phyloP scores from a whole-genome alignment of 2,888 invertebrate species.

The Melieria crassipennis region DNA sequence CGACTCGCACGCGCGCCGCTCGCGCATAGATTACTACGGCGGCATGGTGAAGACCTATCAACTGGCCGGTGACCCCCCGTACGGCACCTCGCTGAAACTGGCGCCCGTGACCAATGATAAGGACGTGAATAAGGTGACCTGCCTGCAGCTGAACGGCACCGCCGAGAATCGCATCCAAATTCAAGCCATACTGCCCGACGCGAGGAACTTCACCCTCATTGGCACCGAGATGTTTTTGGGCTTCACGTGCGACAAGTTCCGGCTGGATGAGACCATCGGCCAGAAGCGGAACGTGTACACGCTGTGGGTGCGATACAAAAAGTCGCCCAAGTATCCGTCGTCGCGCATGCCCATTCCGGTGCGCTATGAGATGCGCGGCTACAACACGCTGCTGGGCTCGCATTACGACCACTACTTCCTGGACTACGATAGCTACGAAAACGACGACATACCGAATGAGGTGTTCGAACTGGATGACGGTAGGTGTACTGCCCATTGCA shows the following conservation, averaged over 20 bases:
- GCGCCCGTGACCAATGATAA: constrained; percentile 85
- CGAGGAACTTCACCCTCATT: constrained; percentile 75
- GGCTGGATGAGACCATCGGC: constrained; percentile 73
- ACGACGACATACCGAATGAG: constrained; percentile 74
- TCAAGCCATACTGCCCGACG: constrained; percentile 85
- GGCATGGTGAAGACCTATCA: constrained; percentile 95
- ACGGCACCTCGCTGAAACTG: constrained; percentile 81
- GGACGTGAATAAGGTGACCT: constrained; percentile 77
- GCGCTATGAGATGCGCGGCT: constrained; percentile 94
- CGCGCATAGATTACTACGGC: constrained; percentile 94
- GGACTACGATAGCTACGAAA: constrained; percentile 76
- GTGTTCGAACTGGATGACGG: constrained; percentile 75
- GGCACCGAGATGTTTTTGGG: constrained; percentile 79
- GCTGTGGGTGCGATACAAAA: constrained; percentile 84
- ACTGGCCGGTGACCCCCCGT: constrained; percentile 70
- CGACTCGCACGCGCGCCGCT: constrained; percentile 77
- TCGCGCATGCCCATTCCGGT: constrained; percentile 74
- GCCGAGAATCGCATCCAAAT: constrained; percentile 70
- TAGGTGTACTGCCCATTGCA: constrained; percentile 59
- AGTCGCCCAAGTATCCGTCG: constrained; percentile 67
- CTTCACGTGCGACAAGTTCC: constrained; percentile 81
- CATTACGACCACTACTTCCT: constrained; percentile 96
- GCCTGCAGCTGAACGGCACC: constrained; percentile 86
- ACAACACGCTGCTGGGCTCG: constrained; percentile 89
- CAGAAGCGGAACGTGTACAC: constrained; percentile 89